A percentile compares a stretch with the other conserved stretches of the same genome.
These are phyloP conservation scores for Liodrosophila aerea DNA, from an alignment of 2,888 invertebrate species.

Conservation along the genomic window DNA sequence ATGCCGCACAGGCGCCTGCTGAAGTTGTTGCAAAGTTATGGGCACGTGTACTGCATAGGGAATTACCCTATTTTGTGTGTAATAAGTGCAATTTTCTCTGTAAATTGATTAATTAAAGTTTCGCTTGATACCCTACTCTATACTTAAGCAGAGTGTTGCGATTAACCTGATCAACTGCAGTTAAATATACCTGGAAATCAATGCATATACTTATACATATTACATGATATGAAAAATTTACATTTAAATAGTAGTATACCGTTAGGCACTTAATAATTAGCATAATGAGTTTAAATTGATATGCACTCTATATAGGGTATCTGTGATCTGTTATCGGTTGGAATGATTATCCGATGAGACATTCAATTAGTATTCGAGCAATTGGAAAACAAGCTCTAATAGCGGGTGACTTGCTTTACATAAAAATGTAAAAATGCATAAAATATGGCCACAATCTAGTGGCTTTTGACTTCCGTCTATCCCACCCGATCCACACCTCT, in stretches of 20 bases:
- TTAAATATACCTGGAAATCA: no score
- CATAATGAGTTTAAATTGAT: neutral
- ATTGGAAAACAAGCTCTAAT: constrained; percentile 26
- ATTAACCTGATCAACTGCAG: no score
- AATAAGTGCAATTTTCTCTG: constrained; percentile 20
- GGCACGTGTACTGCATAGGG: constrained; percentile 41
- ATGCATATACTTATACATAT: no score
- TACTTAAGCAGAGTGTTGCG: neutral
- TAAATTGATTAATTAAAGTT: constrained; percentile 13
- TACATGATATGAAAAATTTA: no score
- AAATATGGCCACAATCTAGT: constrained; percentile 9
- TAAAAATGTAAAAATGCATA: constrained; percentile 51
- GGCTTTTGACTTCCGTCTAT: constrained; percentile 15
- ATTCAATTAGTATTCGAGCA: constrained; percentile 34
- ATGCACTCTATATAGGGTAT: constrained; percentile 13
- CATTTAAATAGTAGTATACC: neutral
- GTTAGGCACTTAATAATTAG: neutral
- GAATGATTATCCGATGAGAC: constrained; percentile 12
- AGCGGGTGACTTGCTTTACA: constrained; percentile 43
- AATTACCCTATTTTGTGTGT: constrained; percentile 27
- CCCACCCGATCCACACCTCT: neutral
- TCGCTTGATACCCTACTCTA: constrained; percentile 18
- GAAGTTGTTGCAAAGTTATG: neutral
- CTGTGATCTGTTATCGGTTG: neutral
- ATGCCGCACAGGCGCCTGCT: neutral